These are phyloP conservation scores for Oreochromis niloticus DNA, from an alignment of 2,113 vertebrate genomes.

Conservation along the genomic window DNA sequence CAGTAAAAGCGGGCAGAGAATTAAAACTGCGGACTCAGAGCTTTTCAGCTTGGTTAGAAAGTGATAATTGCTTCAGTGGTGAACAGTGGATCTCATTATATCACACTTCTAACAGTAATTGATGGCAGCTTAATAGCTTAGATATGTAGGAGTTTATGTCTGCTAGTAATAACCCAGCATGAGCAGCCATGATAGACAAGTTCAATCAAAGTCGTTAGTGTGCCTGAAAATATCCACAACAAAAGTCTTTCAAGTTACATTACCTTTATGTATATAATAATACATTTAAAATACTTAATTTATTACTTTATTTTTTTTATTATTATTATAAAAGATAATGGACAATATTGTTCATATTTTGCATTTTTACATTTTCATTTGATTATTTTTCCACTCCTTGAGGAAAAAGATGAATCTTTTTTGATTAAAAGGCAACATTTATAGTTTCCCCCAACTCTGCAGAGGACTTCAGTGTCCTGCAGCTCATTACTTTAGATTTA, in stretches of 20 bases:
- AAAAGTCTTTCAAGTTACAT: not conserved
- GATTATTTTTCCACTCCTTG: not conserved
- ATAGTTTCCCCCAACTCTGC: not conserved
- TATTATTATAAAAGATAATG: not conserved
- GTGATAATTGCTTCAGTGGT: constrained; percentile 21
- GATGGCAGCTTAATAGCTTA: not conserved
- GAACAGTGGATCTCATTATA: constrained; percentile 6
- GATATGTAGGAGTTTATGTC: not conserved
- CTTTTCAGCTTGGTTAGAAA: not conserved
- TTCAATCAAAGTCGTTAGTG: not conserved
- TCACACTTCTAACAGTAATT: constrained; percentile 3
- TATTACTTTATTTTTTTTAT: not conserved
- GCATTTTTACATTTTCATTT: not conserved
- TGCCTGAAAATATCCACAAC: not conserved
- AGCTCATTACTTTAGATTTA: not conserved
- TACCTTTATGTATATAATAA: not conserved
- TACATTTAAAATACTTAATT: not conserved
- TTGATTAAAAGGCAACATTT: not conserved
- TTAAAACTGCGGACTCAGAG: constrained; percentile 15
- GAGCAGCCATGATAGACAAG: not conserved
- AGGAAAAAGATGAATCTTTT: not conserved
- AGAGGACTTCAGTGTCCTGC: not conserved
- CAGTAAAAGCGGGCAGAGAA: constrained; percentile 8
- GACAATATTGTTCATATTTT: not conserved
- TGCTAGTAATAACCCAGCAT: not conserved